Percentiles rank a stretch among this genome's conserved stretches.
Conservation (phyloP, 1,140 invertebrate genomes). For the Hirudo medicinalis region DNA sequence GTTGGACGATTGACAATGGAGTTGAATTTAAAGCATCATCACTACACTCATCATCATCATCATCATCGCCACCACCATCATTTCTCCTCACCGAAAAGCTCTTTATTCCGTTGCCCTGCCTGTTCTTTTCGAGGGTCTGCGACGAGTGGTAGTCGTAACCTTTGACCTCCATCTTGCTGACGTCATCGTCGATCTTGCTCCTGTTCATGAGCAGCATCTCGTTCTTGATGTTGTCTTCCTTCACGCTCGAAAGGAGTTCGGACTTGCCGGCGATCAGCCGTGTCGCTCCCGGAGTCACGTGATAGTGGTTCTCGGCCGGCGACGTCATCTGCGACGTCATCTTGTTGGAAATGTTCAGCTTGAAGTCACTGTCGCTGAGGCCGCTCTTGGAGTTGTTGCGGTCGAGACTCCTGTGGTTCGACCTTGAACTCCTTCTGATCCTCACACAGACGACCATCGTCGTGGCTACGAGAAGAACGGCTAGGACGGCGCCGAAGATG, state of each 20-base stretch:
- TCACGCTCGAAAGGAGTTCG: not conserved
- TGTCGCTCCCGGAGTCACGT: not conserved
- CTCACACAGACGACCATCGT: not conserved
- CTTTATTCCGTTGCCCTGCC: not conserved
- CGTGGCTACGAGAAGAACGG: not conserved
- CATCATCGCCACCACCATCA: slow-evolving; percentile 6
- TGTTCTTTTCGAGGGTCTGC: not conserved
- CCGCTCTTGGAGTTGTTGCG: slow-evolving; percentile 2
- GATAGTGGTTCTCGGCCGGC: not conserved
- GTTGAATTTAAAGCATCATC: not conserved
- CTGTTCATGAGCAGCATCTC: not conserved
- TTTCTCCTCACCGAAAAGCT: not conserved
- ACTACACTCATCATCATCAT: not conserved
- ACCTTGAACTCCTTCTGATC: not conserved
- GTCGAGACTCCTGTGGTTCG: not conserved
- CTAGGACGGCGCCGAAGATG: not conserved
- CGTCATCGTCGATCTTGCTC: not conserved
- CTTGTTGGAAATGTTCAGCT: slow-evolving; percentile 1
- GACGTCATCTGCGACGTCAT: not conserved
- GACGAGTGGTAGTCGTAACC: not conserved
- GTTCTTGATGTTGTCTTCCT: slow-evolving; percentile 8
- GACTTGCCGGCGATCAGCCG: not conserved
- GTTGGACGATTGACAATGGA: too few species aligned
- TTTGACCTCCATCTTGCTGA: not conserved
- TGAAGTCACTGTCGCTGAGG: not conserved